Conservation (phyloP, 2,888 invertebrate genomes). For the Schizotus pectinicornis region DNA sequence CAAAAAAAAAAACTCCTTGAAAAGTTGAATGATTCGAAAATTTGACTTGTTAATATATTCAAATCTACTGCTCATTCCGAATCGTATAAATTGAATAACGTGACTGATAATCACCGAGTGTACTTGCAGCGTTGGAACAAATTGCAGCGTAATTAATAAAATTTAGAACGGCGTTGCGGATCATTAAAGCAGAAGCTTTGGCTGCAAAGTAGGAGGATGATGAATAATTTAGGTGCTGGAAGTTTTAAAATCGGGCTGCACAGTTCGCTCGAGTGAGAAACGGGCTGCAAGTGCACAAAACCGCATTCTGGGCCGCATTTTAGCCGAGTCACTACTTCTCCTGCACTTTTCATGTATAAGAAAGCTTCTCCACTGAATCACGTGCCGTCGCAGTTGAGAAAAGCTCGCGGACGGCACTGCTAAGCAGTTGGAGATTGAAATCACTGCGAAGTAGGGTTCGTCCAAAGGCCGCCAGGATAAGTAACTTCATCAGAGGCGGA, state of each 20-base stretch:
- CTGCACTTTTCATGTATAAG: not conserved
- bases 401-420: not conserved
- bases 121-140: not conserved
- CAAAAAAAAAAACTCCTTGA: slow-evolving; percentile 12
- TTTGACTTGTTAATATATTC: slow-evolving; percentile 26
- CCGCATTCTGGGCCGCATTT: slow-evolving; percentile 1
- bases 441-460: no score
- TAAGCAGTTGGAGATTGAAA: no score
- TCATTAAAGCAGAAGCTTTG: no score
- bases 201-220: slow-evolving; percentile 6
- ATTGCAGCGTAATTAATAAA: slow-evolving; percentile 17
- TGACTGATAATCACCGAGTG: slow-evolving; percentile 9
- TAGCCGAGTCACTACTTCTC: not conserved
- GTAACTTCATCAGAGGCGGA: not conserved
- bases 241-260: slow-evolving; percentile 1
- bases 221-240: slow-evolving; percentile 12
- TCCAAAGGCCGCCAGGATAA: no score
- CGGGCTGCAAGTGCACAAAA: not conserved
- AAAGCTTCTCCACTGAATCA: slow-evolving; percentile 4
- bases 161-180: no score
- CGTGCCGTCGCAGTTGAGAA: slow-evolving; percentile 1
- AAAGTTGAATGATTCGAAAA: slow-evolving; percentile 25
- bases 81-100: slow-evolving; percentile 14
- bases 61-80: slow-evolving; percentile 16
- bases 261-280: slow-evolving; percentile 12